phyloP scores from a whole-genome alignment of 2,113 vertebrate genomes.

The Salvator merianae region DNA sequence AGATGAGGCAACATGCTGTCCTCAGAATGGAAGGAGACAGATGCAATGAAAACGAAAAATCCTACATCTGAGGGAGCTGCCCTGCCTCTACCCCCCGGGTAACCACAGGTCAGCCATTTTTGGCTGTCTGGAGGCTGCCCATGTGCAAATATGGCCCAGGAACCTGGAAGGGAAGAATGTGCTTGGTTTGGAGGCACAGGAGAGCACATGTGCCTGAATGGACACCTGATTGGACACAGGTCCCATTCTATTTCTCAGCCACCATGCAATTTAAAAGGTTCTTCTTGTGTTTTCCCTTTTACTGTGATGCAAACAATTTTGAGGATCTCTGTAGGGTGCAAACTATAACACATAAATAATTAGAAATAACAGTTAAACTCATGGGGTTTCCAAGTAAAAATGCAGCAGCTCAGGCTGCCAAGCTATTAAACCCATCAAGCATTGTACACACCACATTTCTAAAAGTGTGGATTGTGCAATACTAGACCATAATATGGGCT shows the following conservation, averaged over 20 bases:
- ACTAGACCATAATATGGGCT: neutral
- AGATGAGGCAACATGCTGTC: too few species aligned
- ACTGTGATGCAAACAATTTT: neutral
- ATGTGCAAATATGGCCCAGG: too few species aligned
- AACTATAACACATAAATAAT: neutral
- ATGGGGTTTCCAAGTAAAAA: constrained; percentile 14
- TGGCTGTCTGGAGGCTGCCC: too few species aligned
- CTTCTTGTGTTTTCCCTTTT: neutral
- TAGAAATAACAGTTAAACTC: neutral
- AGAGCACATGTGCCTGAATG: too few species aligned
- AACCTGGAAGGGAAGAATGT: too few species aligned
- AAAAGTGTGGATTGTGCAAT: neutral
- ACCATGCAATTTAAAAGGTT: neutral
- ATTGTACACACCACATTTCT: neutral
- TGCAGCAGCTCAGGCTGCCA: neutral
- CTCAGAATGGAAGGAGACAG: too few species aligned
- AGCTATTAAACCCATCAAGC: neutral
- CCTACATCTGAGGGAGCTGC: too few species aligned
- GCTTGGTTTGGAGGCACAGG: too few species aligned
- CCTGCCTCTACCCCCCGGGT: too few species aligned
- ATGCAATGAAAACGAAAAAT: too few species aligned
- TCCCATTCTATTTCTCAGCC: neutral
- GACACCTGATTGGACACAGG: too few species aligned
- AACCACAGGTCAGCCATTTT: too few species aligned
- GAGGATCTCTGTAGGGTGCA: neutral